Conservation (phyloP, 2,113 vertebrate genomes). For the Agapornis roseicollis region DNA sequence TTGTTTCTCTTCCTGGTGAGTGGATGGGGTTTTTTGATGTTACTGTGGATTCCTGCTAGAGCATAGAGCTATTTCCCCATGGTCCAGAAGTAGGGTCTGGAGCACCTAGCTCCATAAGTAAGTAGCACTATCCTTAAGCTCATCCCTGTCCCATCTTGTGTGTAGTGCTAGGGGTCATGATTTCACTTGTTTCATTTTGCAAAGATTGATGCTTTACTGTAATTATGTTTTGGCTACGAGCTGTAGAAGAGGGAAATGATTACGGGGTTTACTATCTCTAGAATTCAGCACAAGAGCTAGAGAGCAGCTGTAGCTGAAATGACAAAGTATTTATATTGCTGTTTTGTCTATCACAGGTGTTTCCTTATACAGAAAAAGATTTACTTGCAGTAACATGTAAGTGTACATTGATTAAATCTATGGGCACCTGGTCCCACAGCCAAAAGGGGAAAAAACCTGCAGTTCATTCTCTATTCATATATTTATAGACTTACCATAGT, state of each 20-base stretch:
- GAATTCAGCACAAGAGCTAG: conserved; percentile 10
- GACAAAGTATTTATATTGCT: conserved; percentile 21
- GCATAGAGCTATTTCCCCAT: fast-evolving
- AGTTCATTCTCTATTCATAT: background rate
- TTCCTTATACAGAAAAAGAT: background rate
- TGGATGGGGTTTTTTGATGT: fast-evolving
- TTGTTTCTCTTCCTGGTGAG: background rate
- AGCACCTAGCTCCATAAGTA: fast-evolving
- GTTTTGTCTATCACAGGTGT: conserved; percentile 17
- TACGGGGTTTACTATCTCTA: background rate
- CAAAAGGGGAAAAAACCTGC: background rate
- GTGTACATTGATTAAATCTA: background rate
- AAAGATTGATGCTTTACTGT: background rate
- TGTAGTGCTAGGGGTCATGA: background rate
- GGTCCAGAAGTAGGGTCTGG: background rate
- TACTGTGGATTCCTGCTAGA: fast-evolving
- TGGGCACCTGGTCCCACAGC: background rate
- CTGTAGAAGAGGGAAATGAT: conserved; percentile 39
- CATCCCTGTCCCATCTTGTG: background rate
- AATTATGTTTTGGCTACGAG: conserved; percentile 53
- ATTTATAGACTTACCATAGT: background rate
- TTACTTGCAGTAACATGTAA: background rate
- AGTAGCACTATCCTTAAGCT: background rate
- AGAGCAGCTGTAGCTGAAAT: conserved; percentile 52
- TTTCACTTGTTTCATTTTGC: background rate